Base-by-base conservation (phyloP, 2,797 vertebrate genomes). In the Argya squamiceps region DNA sequence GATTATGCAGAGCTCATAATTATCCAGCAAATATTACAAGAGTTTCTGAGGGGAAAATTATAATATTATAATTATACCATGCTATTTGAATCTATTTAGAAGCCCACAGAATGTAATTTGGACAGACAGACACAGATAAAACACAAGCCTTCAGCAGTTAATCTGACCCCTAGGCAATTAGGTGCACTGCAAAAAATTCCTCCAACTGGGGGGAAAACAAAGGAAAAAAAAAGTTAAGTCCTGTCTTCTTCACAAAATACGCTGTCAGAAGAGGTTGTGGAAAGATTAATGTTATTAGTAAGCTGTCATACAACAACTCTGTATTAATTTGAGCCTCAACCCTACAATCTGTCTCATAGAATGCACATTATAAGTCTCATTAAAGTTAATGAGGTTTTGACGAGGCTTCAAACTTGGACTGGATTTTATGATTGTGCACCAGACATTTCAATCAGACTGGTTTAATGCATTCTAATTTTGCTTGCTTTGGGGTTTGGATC, bases 301-400 rank as follows among this genome's bases (percentile, higher is more conserved):
- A 75, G 46, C 50, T 93, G 62, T 89, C 89, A 81, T n/a, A 78
- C 76, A 94, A 93, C 43, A 88, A 68, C 65, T 78, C 36, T 32
- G 32, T 84, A 92, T 77, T 93, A 89, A 81, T 75, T 86, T 81
- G 46, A 88, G 73, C 43, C 65, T 94, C 73, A 90, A 27, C 58
- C 46, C 36, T 78, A 64, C 49, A 93, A 75, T 85, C 82, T 88
- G 73, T 68, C 79, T 90, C 52, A 53, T 62, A 2, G 0, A 88
- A 92, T 62, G 58, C 8, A 6, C 70, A 67, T 52, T 60, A 13
- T 67, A 85, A 89, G 44, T 74, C 76, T 88, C 46, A 64, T 80
- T 84, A 89, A 84, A 86, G 65, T 67, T 71, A 92, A 88, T 77
- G 39, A 77, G 34, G 14, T 78, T 97, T 89, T 88, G 73, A 83